Conservation (phyloP, 2,888 invertebrate genomes). For the Choristoneura rosaceana region DNA sequence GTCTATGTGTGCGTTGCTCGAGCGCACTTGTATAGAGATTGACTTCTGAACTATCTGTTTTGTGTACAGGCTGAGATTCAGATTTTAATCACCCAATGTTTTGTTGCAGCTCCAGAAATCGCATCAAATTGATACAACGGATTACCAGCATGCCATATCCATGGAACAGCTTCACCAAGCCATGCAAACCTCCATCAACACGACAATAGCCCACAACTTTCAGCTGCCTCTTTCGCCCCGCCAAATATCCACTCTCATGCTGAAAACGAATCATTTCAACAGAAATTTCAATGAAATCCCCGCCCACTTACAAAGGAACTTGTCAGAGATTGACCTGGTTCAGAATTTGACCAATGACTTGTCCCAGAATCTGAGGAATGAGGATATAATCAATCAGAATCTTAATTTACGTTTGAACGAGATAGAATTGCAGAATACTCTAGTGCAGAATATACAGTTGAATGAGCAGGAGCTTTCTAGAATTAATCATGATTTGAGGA, state of each 20-base stretch:
- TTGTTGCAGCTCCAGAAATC: slow-evolving; percentile 71
- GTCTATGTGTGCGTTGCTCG: too few species aligned
- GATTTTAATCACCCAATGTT: background rate
- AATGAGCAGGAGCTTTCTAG: slow-evolving; percentile 63
- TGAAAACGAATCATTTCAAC: slow-evolving; percentile 71
- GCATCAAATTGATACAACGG: slow-evolving; percentile 66
- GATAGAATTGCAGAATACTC: slow-evolving; percentile 63
- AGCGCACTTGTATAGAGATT: too few species aligned
- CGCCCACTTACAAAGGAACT: slow-evolving; percentile 63
- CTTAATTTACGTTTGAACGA: slow-evolving; percentile 52
- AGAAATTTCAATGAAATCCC: slow-evolving; percentile 74
- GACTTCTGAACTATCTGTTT: too few species aligned
- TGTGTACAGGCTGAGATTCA: too few species aligned
- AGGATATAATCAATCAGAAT: slow-evolving; percentile 47
- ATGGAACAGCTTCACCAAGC: slow-evolving; percentile 80
- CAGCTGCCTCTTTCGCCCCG: slow-evolving; percentile 75
- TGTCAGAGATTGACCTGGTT: slow-evolving; percentile 64
- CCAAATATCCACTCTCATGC: slow-evolving; percentile 77
- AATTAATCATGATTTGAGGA: slow-evolving; percentile 38
- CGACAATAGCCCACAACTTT: slow-evolving; percentile 70
- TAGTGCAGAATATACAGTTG: slow-evolving; percentile 58
- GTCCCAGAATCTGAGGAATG: slow-evolving; percentile 40
- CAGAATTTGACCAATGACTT: slow-evolving; percentile 58
- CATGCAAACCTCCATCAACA: slow-evolving; percentile 70
- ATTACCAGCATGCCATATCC: slow-evolving; percentile 74